Evolutionary conservation across 2,113 vertebrate species (phyloP).

Genomic region (Ageneiosus marmoratus): DNA sequence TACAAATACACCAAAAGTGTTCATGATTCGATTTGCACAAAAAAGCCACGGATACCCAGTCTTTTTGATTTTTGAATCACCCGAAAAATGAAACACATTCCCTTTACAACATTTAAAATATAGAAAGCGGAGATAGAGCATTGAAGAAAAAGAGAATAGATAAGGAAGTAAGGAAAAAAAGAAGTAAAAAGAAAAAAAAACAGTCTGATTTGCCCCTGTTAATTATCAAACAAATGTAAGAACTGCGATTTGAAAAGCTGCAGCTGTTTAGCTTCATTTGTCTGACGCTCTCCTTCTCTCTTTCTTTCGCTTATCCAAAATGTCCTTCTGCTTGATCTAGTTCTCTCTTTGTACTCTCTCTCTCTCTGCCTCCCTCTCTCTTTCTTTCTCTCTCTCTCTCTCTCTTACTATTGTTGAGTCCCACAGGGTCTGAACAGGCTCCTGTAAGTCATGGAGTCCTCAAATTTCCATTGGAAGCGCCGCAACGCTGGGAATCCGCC

Average conservation of each 20-base stretch:
- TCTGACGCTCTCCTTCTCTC: slow-evolving; percentile 70
- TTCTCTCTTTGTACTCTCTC: slow-evolving; percentile 63
- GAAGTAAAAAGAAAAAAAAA: slow-evolving; percentile 29
- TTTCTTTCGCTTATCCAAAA: slow-evolving; percentile 64
- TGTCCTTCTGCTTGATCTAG: slow-evolving; percentile 76
- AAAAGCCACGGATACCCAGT: slow-evolving; percentile 88
- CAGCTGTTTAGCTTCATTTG: slow-evolving; percentile 87
- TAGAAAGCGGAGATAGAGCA: slow-evolving; percentile 96
- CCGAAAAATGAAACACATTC: slow-evolving; percentile 85
- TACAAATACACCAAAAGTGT: slow-evolving; percentile 99
- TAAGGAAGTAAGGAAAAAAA: slow-evolving; percentile 70
- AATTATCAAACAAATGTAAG: slow-evolving; percentile 86
- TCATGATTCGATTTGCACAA: slow-evolving; percentile 93
- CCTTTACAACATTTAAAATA: slow-evolving; percentile 98
- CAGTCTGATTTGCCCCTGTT: slow-evolving; percentile 82
- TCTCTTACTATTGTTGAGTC: slow-evolving; percentile 60
- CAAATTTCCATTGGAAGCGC: slow-evolving; percentile 86
- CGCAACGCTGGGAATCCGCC: slow-evolving; percentile 80
- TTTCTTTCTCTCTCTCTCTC: slow-evolving; percentile 57
- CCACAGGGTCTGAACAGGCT: slow-evolving; percentile 79
- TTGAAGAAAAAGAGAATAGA: slow-evolving; percentile 85
- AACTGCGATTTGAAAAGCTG: slow-evolving; percentile 86
- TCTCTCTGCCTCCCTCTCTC: slow-evolving; percentile 61
- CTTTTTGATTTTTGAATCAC: slow-evolving; percentile 75
- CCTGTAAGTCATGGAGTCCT: slow-evolving; percentile 86